Evolutionary conservation across 1,140 invertebrate species (phyloP), one percentile per base, ranked within the genome.

Genomic region (Lucilia sericata): DNA sequence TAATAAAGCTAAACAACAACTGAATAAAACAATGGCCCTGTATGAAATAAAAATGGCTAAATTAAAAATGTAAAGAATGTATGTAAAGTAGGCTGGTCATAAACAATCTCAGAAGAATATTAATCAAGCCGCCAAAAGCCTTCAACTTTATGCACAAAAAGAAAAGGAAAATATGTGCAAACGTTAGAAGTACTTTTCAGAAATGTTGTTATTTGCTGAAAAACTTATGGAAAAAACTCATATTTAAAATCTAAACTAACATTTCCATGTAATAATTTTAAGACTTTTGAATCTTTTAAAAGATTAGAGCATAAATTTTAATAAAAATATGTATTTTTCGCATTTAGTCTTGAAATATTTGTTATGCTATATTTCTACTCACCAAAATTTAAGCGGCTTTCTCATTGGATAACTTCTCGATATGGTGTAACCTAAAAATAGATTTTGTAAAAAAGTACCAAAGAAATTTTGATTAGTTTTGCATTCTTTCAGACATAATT

Each of bases 371-470:
- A 80, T 55, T 49, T 34, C 49, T 85, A 89, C 89, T 90, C 89
- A 90, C 89, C 89, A 90, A 89, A 90, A 90, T 90, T 88, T 90
- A 88, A 88, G 89, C 89, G 89, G 89, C 89, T 88, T 90, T 90
- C 88, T 90, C 89, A 90, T 90, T 90, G 89, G 89, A 90, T 90
- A 90, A 90, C 88, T 90, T 90, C 89, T 90, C 89, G 89, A 90
- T 90, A 90, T 90, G 89, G 89, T 90, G 89, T 90, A 90, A 90
- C 89, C 89, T 90, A 88, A 65, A 90, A 90, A 65, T 84, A 90
- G 74, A 75, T 78, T 85, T 80, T 80, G 82, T 76, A 84, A 65
- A 85, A 80, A 78, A 84, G 82, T 76, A 84, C 65, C 49, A 85
- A 49, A 80, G 85, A 85, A 85, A 88, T 82, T 76, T 81, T 85